phyloP scores from a whole-genome alignment of 2,113 vertebrate genomes.

The Chloropsis hardwickii region DNA sequence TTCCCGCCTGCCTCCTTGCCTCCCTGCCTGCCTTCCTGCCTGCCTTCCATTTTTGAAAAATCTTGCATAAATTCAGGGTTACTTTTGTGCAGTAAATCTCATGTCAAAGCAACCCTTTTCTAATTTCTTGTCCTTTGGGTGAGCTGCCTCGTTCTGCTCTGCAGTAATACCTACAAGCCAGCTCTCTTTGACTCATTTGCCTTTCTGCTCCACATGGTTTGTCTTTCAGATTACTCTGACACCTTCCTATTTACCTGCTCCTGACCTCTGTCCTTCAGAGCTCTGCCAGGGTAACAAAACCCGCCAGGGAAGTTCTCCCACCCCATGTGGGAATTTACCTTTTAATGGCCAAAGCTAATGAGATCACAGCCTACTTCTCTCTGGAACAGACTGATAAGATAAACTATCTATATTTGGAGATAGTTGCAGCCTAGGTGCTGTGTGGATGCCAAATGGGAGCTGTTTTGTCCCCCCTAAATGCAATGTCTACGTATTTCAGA shows the following conservation, averaged over 20 bases:
- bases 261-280: neutral
- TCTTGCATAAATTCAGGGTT: accelerated
- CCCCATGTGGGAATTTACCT: accelerated
- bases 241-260: neutral
- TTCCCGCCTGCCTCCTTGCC: too few species aligned
- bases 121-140: neutral
- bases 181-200: neutral
- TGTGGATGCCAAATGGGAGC: neutral
- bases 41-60: neutral
- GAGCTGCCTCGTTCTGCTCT: neutral
- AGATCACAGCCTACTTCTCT: neutral
- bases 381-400: neutral
- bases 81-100: neutral
- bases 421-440: neutral
- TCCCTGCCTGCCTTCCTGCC: too few species aligned
- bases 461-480: neutral
- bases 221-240: neutral
- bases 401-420: neutral
- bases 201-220: neutral
- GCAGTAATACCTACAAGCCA: neutral
- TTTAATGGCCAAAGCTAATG: neutral
- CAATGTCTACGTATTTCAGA: neutral
- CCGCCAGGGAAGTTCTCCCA: neutral
- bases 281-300: neutral
- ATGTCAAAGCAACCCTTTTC: neutral